A percentile compares a stretch with the other conserved stretches of the same genome.
These are phyloP conservation scores for Linyphia triangularis DNA, from an alignment of 2,888 invertebrate genomes.

Conservation along the genomic window DNA sequence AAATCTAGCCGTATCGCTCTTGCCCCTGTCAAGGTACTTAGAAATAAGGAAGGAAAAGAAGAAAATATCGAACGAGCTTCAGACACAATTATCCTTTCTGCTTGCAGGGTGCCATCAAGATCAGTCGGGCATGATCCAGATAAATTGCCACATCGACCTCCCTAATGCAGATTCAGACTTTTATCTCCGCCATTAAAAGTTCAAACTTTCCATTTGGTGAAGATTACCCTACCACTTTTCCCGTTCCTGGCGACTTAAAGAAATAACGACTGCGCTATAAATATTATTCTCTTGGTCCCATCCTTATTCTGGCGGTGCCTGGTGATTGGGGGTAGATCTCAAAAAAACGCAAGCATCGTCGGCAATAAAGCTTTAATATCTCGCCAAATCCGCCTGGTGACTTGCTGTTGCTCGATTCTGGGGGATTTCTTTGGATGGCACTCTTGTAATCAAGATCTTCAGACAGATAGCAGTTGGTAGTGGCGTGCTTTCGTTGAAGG, in stretches of 20 bases:
- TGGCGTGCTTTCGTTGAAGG: too few relatives aligned
- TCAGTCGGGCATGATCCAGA: conserved; percentile 15
- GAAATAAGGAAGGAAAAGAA: background rate
- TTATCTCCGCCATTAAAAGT: conserved; percentile 38
- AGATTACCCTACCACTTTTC: conserved; percentile 43
- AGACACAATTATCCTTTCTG: background rate
- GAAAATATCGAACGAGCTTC: background rate
- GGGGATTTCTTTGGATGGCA: background rate
- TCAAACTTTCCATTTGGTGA: conserved; percentile 53
- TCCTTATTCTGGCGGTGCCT: background rate
- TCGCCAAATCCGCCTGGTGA: conserved; percentile 20
- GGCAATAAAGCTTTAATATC: conserved; percentile 62
- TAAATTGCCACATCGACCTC: conserved; percentile 10
- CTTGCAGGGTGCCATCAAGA: background rate
- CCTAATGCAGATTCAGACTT: conserved; percentile 18
- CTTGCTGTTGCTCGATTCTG: background rate
- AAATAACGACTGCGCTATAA: conserved; percentile 47
- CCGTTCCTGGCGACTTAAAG: conserved; percentile 7
- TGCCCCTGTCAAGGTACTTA: background rate
- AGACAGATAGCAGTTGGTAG: too few relatives aligned
- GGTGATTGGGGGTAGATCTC: background rate
- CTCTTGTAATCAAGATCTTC: too few relatives aligned
- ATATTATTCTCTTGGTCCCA: conserved; percentile 14
- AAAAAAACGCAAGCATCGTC: conserved; percentile 60
- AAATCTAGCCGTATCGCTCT: background rate